Percentiles rank a stretch among this genome's conserved stretches.
These are phyloP conservation scores for Lepus europaeus DNA, from an alignment of 2,113 vertebrate species.

Conservation along the genomic window DNA sequence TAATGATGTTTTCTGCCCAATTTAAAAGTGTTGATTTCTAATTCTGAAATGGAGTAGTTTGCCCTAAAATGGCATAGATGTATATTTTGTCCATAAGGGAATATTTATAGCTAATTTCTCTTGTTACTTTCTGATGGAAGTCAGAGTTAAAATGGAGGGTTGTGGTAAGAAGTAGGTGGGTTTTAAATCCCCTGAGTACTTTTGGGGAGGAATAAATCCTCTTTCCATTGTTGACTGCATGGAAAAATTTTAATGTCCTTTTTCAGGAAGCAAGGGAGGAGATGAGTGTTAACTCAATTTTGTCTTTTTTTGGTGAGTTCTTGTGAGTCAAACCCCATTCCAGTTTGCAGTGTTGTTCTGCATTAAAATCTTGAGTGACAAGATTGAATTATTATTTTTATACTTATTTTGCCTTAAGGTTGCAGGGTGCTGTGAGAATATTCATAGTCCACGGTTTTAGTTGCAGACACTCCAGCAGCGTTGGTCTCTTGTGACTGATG, in stretches of 20 bases:
- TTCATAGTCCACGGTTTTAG: slow-evolving; percentile 72
- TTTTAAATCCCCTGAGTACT: slow-evolving; percentile 43
- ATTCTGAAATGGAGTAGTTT: slow-evolving; percentile 50
- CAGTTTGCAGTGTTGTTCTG: slow-evolving; percentile 44
- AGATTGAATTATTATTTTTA: slow-evolving; percentile 60
- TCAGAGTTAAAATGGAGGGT: slow-evolving; percentile 69
- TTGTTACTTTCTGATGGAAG: slow-evolving; percentile 61
- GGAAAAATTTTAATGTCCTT: slow-evolving; percentile 62
- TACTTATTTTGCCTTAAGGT: slow-evolving; percentile 25
- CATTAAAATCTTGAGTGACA: slow-evolving; percentile 47
- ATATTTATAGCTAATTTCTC: slow-evolving; percentile 33
- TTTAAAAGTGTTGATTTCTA: slow-evolving; percentile 54
- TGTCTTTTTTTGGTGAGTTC: slow-evolving; percentile 71
- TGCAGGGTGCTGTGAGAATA: slow-evolving; percentile 63
- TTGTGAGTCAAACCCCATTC: slow-evolving; percentile 65
- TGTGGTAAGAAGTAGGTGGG: slow-evolving; percentile 48
- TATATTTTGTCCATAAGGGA: slow-evolving; percentile 5
- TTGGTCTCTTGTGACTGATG: slow-evolving; percentile 84
- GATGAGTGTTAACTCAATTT: slow-evolving; percentile 75
- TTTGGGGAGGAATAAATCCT: slow-evolving; percentile 2
- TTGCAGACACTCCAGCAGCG: slow-evolving; percentile 67
- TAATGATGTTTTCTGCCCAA: background rate
- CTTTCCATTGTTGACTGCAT: slow-evolving; percentile 59
- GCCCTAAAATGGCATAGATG: slow-evolving; percentile 20
- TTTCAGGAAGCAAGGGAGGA: slow-evolving; percentile 69